Conservation (phyloP, 2,113 vertebrate genomes). For the Heliornis fulica region DNA sequence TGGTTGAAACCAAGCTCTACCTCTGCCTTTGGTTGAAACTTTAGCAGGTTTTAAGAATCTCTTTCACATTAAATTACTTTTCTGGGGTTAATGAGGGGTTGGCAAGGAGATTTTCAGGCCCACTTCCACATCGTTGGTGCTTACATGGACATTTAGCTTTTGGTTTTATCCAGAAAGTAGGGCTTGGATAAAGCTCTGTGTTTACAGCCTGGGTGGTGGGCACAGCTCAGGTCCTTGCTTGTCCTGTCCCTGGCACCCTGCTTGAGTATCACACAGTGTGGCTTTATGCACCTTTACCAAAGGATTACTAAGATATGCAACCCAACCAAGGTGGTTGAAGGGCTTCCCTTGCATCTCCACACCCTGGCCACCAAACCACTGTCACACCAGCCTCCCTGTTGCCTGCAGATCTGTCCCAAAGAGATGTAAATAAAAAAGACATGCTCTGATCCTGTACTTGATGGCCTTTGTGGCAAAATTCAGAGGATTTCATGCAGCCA, state of each 20-base stretch:
- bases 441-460: too few relatives aligned
- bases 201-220: background rate
- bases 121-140: background rate
- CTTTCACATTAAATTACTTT: background rate
- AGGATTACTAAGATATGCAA: background rate
- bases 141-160: background rate
- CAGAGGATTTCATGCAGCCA: background rate
- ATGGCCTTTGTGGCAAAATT: background rate
- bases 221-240: background rate
- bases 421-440: too few relatives aligned
- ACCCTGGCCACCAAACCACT: background rate
- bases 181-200: background rate
- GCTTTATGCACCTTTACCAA: too few relatives aligned
- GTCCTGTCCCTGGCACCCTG: background rate
- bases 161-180: background rate
- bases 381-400: too few relatives aligned
- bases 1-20: too few relatives aligned
- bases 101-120: background rate
- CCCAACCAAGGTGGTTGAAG: background rate
- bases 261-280: accelerated
- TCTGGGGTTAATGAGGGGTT: background rate
- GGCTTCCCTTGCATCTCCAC: background rate
- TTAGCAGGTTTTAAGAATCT: background rate
- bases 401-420: too few relatives aligned
- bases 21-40: background rate